Percentiles rank a stretch among this genome's conserved stretches.
Conservation (phyloP, 2,797 vertebrate species). For the Lithobates pipiens region DNA sequence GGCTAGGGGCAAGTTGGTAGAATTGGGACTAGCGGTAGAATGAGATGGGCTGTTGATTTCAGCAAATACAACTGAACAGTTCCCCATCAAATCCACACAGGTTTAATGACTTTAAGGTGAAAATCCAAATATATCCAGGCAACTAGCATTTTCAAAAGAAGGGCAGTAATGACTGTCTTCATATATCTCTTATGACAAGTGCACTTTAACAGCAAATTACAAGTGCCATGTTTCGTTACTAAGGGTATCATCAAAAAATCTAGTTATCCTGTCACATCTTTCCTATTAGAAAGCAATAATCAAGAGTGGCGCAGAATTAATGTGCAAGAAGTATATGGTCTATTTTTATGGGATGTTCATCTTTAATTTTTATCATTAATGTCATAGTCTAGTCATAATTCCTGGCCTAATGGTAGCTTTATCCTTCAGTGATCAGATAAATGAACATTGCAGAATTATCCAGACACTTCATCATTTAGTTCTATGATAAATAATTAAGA, state of each 20-base stretch:
- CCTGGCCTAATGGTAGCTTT: constrained; percentile 59
- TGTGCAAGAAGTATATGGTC: constrained; percentile 55
- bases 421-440: constrained; percentile 60
- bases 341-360: constrained; percentile 58
- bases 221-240: background rate
- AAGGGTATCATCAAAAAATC: constrained; percentile 10
- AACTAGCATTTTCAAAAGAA: too few relatives aligned
- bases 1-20: too few relatives aligned
- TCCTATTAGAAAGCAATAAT: constrained; percentile 52
- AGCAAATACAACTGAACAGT: too few relatives aligned
- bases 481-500: constrained; percentile 59
- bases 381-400: constrained; percentile 57
- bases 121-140: too few relatives aligned
- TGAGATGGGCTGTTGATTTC: too few relatives aligned
- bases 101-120: too few relatives aligned
- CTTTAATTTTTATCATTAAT: constrained; percentile 57
- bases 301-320: constrained; percentile 50
- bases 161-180: too few relatives aligned
- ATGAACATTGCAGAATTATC: constrained; percentile 54
- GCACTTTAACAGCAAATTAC: too few relatives aligned
- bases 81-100: too few relatives aligned
- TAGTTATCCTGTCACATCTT: constrained; percentile 23
- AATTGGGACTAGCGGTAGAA: too few relatives aligned
- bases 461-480: constrained; percentile 56
- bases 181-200: too few relatives aligned